Base-by-base conservation (phyloP, 2,888 invertebrate species). In the Calameuta filiformis region DNA sequence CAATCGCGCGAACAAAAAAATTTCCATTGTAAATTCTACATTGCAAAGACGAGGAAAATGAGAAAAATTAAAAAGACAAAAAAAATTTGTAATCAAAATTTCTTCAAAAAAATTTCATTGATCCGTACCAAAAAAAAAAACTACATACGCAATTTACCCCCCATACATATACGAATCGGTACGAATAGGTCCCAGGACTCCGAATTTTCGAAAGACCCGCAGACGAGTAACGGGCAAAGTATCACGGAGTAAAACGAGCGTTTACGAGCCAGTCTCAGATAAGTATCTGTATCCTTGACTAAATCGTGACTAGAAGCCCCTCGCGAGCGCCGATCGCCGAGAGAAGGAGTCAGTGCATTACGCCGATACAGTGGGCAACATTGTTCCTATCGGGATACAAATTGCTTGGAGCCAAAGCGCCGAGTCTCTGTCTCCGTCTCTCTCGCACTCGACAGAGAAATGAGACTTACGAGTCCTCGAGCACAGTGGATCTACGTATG, bases 301-400 rank as follows among this genome's bases (percentile, higher is more conserved):
- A 90, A 90, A 90, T 90, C 91, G 90, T 90, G 91, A 90, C 90
- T 90, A 89, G 89, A 88, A 88, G 89, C 86, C 84, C 56, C 85
- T 82, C 77, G 78, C 81, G 81, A 80, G 79, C 85, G 85, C 69
- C 78, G 83, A 83, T 83, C 79, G 79, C 83, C 83, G 83, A 81
- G 87, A 82, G 83, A 84, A 56, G 56, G 56, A 56, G 56, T 56
- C 86, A 84, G 87, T 84, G 85, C 85, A 85, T 85, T 87, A 87
- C 86, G 85, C 83, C 83, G 83, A 87, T 85, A 86, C 84, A 85
- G 83, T 84, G 84, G 83, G 84, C 84, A 87, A 89, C 89, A 89
- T 89, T 89, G 89, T 89, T 90, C 85, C 85, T 86, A 85, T 88
- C 86, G 85, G 79, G 87, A 88, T 88, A 89, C 89, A 89, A 90